Conservation (phyloP, 2,888 invertebrate species). For the Tetragonisca angustula region DNA sequence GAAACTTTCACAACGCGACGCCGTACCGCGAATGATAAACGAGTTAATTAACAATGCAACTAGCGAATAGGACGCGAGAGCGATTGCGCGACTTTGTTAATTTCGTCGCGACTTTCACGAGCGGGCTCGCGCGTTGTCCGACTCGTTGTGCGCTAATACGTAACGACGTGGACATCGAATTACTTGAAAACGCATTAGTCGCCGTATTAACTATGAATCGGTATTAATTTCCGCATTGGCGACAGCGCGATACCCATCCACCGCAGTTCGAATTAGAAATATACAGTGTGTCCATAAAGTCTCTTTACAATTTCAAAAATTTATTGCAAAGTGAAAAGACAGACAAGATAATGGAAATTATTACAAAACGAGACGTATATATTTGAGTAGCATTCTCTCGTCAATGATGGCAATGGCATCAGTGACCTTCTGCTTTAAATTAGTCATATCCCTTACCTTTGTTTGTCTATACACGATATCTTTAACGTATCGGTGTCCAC, state of each 20-base stretch:
- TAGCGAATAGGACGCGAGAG: not conserved
- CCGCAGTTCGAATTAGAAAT: conserved; percentile 4
- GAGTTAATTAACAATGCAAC: not conserved
- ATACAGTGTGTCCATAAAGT: not conserved
- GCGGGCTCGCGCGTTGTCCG: conserved; percentile 13
- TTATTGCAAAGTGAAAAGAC: no score
- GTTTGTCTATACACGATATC: no score
- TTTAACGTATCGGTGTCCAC: no score
- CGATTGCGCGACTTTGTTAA: not conserved
- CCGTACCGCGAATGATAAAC: not conserved
- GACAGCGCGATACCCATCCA: conserved; percentile 10
- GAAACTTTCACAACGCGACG: no score
- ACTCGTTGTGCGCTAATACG: conserved; percentile 25
- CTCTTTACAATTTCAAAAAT: no score
- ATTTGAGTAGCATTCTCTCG: no score
- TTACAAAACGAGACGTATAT: no score
- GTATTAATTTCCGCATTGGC: conserved; percentile 53
- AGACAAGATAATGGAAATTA: no score
- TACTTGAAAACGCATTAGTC: conserved; percentile 55
- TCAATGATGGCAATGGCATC: no score
- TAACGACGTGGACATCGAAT: conserved; percentile 49
- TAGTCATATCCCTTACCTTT: no score
- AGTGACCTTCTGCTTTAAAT: no score
- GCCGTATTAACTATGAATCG: conserved; percentile 49
- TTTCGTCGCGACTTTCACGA: conserved; percentile 47